Evolutionary conservation across 1,140 invertebrate genomes (phyloP), one percentile per base, ranked within the genome.

Genomic region (Musca vetustissima): DNA sequence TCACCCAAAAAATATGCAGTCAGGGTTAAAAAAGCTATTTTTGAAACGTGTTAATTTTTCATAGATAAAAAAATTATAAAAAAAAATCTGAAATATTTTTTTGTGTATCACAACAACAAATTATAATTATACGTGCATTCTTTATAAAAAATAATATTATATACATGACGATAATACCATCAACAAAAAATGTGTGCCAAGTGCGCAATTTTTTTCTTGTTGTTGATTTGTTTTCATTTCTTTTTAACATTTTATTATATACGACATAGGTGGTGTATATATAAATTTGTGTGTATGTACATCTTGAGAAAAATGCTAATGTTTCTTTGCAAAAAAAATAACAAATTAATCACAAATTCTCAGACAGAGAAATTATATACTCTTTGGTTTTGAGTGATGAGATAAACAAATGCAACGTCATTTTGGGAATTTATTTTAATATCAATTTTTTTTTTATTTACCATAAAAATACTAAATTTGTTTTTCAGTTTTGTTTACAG

Each of bases 131-230:
- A 43, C 36, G 36, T 43, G 36, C 50, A 17, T 53, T 53, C 50
- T 21, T 53, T 1, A n/a, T n/a, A n/a, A n/a, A n/a, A n/a, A n/a
- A n/a, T n/a, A 19, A 53, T 53, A 53, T 9, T 24, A 17, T 24
- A 17, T 53, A 13, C 2, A 17, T 53, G 22, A 19, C 17, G 22
- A 53, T 53, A 24, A n/a, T n/a, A n/a, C n/a, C n/a, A n/a, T n/a
- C 13, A 21, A 2, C 6, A 22, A 22, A 64, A 64, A 64, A 52
- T 53, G 52, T 57, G 67, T 77, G 77, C 77, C 77, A 79, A 79
- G 67, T 79, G 77, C 77, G 77, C 77, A 79, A 74, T 75, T 73
- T 28, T 28, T 52, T 52, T 47, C 32, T 21, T 55, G 57, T 55
- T 55, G 50, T 55, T 28, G 28, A 50, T 68, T 57, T 13, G n/a